Conservation (phyloP, 2,797 vertebrate genomes). For the Gambelia wislizenii region DNA sequence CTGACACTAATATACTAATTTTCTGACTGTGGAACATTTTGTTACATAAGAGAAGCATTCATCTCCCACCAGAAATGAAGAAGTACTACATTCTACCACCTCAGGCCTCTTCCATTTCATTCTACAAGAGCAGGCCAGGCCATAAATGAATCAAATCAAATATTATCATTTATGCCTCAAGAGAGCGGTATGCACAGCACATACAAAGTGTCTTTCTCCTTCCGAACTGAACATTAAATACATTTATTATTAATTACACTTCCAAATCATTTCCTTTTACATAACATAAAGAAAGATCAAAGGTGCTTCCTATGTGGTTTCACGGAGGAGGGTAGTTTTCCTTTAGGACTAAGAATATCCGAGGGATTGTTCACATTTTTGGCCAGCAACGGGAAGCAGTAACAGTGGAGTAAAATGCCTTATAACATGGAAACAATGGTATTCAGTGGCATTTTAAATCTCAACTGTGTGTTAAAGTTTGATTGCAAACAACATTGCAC, state of each 20-base stretch:
- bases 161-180: constrained; percentile 13
- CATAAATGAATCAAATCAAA: constrained; percentile 27
- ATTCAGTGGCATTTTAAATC: constrained; percentile 2
- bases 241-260: constrained; percentile 53
- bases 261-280: constrained; percentile 36
- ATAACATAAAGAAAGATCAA: constrained; percentile 29
- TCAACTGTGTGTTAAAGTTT: constrained; percentile 50
- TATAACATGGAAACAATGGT: constrained; percentile 15
- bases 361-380: not conserved
- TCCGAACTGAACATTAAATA: constrained; percentile 35
- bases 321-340: constrained; percentile 17
- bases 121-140: not conserved
- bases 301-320: constrained; percentile 34
- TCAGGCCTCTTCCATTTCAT: not conserved
- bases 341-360: not conserved
- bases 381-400: not conserved
- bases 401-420: not conserved
- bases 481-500: constrained; percentile 34
- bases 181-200: not conserved
- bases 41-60: not conserved
- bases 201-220: constrained; percentile 2
- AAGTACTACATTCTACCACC: not conserved
- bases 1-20: not conserved
- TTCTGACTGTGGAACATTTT: not conserved
- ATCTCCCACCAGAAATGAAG: not conserved